These are phyloP conservation scores for Eurytoma adleriae DNA, from an alignment of 2,888 invertebrate genomes.

Conservation along the genomic window DNA sequence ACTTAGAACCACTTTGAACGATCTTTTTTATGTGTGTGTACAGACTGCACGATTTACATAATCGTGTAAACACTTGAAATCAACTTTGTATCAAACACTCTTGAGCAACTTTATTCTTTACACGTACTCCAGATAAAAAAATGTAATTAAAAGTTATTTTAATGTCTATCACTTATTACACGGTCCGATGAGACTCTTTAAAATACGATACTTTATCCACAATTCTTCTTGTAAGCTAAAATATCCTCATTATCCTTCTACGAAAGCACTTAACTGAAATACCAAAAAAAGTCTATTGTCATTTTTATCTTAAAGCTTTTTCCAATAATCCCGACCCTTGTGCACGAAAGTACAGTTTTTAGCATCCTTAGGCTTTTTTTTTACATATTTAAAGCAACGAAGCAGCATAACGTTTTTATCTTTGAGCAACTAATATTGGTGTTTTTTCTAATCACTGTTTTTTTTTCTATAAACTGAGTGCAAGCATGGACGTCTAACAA, in stretches of 20 bases:
- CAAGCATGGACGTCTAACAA: neutral
- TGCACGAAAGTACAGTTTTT: slow-evolving; percentile 38
- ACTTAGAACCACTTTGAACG: slow-evolving; percentile 5
- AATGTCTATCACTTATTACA: too few relatives aligned
- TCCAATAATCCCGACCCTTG: slow-evolving; percentile 29
- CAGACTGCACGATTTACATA: neutral
- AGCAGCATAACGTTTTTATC: slow-evolving; percentile 3
- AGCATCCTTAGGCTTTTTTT: slow-evolving; percentile 6
- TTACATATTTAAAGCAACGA: neutral
- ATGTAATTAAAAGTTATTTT: too few relatives aligned
- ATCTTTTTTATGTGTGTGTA: slow-evolving; percentile 10
- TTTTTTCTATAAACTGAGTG: neutral
- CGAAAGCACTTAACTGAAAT: slow-evolving; percentile 20
- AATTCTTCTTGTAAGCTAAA: neutral
- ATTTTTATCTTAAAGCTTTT: slow-evolving; percentile 36
- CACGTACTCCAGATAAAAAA: too few relatives aligned
- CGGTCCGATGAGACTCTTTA: neutral
- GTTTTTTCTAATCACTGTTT: slow-evolving; percentile 20
- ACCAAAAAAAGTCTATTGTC: slow-evolving; percentile 27
- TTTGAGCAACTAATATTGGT: slow-evolving; percentile 9
- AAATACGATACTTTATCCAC: slow-evolving; percentile 6
- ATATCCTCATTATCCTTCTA: slow-evolving; percentile 17
- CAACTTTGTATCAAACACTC: too few relatives aligned
- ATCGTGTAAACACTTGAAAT: too few relatives aligned
- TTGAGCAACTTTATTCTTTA: too few relatives aligned